A percentile compares a stretch with the other conserved stretches of the same genome.
Evolutionary conservation across 53 echinoderm and acorn worm species (phyloP).

Genomic region (Stichopus horrens): DNA sequence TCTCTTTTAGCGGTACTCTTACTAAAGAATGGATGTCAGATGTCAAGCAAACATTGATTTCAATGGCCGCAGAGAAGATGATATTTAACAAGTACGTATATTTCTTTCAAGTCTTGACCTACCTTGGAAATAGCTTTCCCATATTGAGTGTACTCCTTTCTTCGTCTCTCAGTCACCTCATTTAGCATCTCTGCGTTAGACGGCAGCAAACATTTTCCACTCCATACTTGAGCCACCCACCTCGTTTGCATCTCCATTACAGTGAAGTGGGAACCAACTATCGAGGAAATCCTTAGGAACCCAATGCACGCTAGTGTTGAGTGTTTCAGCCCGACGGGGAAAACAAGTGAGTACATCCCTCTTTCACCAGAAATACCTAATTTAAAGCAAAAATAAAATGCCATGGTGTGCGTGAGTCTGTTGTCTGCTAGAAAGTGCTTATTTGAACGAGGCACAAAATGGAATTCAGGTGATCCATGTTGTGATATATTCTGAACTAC

Average conservation of each 20-base stretch:
- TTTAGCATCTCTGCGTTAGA: slow-evolving; percentile 31
- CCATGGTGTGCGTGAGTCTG: too few relatives aligned
- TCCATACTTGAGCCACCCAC: slow-evolving; percentile 39
- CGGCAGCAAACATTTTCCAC: slow-evolving; percentile 29
- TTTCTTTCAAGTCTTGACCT: neutral
- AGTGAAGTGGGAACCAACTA: slow-evolving; percentile 9
- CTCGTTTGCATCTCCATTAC: slow-evolving; percentile 44
- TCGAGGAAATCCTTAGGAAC: slow-evolving; percentile 3
- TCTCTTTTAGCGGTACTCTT: too few relatives aligned
- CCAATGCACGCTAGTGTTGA: slow-evolving; percentile 51
- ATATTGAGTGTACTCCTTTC: neutral
- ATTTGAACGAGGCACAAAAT: too few relatives aligned
- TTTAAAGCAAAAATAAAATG: too few relatives aligned
- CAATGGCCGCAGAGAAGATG: too few relatives aligned
- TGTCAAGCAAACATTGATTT: too few relatives aligned
- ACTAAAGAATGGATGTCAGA: too few relatives aligned
- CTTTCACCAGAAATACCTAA: slow-evolving; percentile 9
- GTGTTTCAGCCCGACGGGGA: slow-evolving; percentile 33
- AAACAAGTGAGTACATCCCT: slow-evolving; percentile 40
- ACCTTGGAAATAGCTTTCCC: neutral
- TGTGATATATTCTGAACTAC: too few relatives aligned
- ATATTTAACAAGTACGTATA: too few relatives aligned
- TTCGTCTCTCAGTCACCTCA: neutral
- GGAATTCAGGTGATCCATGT: too few relatives aligned
- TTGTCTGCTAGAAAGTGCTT: too few relatives aligned